Evolutionary conservation across 92 coral and sea anemone species (phyloP).

Genomic region (Porites cylindrica): DNA sequence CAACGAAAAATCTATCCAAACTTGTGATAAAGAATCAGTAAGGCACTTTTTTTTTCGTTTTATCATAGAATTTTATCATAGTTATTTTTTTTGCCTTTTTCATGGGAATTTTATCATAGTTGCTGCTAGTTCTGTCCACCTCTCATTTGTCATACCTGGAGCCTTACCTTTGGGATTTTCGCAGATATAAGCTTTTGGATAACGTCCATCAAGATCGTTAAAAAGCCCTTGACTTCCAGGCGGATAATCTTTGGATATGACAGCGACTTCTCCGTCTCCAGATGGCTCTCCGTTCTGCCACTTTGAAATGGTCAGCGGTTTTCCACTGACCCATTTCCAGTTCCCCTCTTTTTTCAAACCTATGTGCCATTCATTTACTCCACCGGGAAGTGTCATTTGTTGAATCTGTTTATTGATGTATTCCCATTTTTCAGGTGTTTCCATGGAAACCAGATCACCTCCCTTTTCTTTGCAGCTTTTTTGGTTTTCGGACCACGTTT

Average conservation of each 20-base stretch:
- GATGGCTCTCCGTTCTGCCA: neutral
- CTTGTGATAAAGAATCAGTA: too few species aligned
- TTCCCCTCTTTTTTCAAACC: neutral
- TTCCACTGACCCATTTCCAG: neutral
- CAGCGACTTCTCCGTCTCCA: neutral
- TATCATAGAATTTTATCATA: too few species aligned
- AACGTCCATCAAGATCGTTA: neutral
- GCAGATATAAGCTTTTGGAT: neutral
- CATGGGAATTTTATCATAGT: neutral
- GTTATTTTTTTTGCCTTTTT: too few species aligned
- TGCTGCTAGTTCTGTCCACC: neutral
- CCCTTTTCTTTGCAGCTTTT: conserved; percentile 30
- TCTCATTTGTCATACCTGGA: neutral
- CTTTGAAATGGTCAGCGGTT: neutral
- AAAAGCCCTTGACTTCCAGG: neutral
- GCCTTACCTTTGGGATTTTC: neutral
- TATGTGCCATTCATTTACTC: neutral
- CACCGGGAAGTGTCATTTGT: conserved; percentile 4
- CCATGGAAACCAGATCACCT: conserved; percentile 55
- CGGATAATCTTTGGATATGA: neutral
- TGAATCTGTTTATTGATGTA: conserved; percentile 40
- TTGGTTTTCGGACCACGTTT: conserved; percentile 43
- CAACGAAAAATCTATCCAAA: too few species aligned
- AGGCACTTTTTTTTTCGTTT: too few species aligned
- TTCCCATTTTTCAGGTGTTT: conserved; percentile 50